Evolutionary conservation across 2,797 vertebrate species (phyloP), one percentile per base, ranked within the genome.

Genomic region (Yasuhikotakia modesta): DNA sequence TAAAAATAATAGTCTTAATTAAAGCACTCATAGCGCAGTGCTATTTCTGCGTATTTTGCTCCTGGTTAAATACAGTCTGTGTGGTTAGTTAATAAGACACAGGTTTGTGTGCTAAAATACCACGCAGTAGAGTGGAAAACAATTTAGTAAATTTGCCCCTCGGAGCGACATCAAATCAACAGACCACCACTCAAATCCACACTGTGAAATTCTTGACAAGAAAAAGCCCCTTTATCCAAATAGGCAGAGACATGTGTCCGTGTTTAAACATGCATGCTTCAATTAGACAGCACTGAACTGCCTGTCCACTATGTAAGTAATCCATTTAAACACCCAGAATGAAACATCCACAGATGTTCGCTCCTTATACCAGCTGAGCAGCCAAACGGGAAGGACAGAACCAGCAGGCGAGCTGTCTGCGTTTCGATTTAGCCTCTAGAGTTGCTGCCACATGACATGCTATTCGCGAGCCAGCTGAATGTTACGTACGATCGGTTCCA

Each of bases 271-370:
- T 65, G 45, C 81, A 76, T 74, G 76, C 81, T 67, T 81, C 61
- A 82, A 83, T 86, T 79, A 66, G 68, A 80, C 60, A 76, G 39
- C 61, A 66, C 70, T 81, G 80, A 73, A 64, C 65, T 82, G 76
- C 71, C 77, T 80, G 83, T 91, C 87, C 85, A 86, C 81, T 69
- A 73, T 80, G 83, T 81, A 88, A 80, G 84, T 82, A 66, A 86
- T 88, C 87, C 82, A 86, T 78, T 85, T 86, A 85, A 88, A 86
- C 84, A 84, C 81, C 77, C 73, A 86, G 86, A 89, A 90, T 87
- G 84, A 89, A 88, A 85, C 45, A 85, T 81, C 60, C 75, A 50
- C 90, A 90, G 90, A 87, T 91, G 89, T 73, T 84, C 87, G 66
- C 82, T 81, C 86, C 86, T 85, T 85, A 83, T 82, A 81, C 61